Conservation (phyloP, 2,113 vertebrate species). For the Gnathonemus longibarbis region DNA sequence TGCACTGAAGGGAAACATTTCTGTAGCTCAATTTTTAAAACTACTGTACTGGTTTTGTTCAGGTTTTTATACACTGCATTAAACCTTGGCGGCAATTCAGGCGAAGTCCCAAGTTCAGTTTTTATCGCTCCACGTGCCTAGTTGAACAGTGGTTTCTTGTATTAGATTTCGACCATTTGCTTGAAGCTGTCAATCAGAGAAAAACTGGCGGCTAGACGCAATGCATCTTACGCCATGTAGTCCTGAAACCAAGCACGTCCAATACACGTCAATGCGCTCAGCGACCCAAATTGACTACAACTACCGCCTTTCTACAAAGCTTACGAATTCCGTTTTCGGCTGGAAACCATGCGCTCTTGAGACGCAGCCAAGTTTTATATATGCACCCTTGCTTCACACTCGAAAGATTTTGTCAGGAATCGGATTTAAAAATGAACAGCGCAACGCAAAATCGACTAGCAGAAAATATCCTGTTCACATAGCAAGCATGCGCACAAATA, state of each 20-base stretch:
- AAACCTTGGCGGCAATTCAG: background rate
- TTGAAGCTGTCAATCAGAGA: constrained; percentile 45
- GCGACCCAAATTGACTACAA: constrained; percentile 40
- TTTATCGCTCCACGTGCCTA: constrained; percentile 38
- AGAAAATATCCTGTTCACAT: background rate
- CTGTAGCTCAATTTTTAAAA: background rate
- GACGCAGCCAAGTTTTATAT: constrained; percentile 13
- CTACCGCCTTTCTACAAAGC: constrained; percentile 24
- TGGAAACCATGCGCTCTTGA: constrained; percentile 18
- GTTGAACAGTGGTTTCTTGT: constrained; percentile 9
- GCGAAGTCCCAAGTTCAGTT: background rate
- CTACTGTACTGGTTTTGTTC: background rate
- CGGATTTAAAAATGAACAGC: background rate
- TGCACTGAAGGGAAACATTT: background rate
- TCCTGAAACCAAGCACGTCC: background rate
- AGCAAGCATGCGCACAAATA: constrained; percentile 3
- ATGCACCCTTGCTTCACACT: background rate
- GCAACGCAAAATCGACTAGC: background rate
- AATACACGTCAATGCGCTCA: fast-evolving
- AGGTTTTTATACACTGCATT: background rate
- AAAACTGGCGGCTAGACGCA: constrained; percentile 18
- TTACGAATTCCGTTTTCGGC: background rate
- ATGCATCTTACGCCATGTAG: constrained; percentile 46
- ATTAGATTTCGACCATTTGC: background rate
- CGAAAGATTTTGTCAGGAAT: background rate